Percentiles rank a stretch among this genome's conserved stretches.
These are phyloP conservation scores for Leptonema lineaticorne DNA, from an alignment of 1,140 invertebrate species.

Conservation along the genomic window DNA sequence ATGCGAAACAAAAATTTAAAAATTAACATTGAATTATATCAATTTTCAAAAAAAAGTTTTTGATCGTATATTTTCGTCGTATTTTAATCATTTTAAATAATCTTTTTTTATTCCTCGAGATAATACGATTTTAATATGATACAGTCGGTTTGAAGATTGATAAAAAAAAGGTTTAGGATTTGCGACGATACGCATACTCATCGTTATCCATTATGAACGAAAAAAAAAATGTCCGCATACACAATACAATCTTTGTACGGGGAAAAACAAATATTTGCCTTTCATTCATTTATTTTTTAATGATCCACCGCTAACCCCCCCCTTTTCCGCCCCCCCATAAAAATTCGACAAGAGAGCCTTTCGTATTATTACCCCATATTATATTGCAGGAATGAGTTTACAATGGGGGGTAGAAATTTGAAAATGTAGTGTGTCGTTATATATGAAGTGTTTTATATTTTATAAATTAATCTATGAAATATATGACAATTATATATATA, in stretches of 20 bases:
- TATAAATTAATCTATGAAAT: slow-evolving; percentile 9
- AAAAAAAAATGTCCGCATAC: slow-evolving; percentile 41
- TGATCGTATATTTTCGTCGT: no score
- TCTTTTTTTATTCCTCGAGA: no score
- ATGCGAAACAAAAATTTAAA: no score
- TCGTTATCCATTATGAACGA: slow-evolving; percentile 37
- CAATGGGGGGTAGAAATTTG: no score
- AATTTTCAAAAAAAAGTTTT: no score
- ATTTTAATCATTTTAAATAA: no score
- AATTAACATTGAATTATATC: no score
- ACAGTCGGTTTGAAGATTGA: no score
- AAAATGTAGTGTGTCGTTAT: background rate
- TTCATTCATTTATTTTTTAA: slow-evolving; percentile 43
- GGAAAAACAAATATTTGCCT: slow-evolving; percentile 40
- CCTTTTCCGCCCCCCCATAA: background rate
- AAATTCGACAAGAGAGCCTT: no score
- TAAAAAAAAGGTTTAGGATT: slow-evolving; percentile 22
- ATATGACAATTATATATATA: background rate
- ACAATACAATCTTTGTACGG: slow-evolving; percentile 42
- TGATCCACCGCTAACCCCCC: slow-evolving; percentile 35
- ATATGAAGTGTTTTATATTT: background rate
- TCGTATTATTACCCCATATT: no score
- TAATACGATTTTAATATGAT: no score
- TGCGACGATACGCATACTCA: slow-evolving; percentile 7
- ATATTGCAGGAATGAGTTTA: no score